phyloP scores from a whole-genome alignment of 2,113 vertebrate genomes.

The Colossoma macropomum region DNA sequence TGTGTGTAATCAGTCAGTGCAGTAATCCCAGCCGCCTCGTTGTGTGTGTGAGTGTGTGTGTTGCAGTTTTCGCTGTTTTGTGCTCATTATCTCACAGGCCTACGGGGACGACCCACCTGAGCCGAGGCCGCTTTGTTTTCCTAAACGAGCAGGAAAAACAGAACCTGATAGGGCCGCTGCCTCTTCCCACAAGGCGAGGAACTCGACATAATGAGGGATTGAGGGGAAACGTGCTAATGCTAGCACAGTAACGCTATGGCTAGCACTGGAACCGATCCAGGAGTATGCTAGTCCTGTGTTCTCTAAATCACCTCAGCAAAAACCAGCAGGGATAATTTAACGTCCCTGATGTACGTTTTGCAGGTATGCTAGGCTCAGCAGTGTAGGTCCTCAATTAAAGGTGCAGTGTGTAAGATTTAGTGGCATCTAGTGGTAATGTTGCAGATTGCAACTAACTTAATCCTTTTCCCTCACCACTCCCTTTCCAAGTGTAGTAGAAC shows the following conservation, averaged over 20 bases:
- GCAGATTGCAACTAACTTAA: too few relatives aligned
- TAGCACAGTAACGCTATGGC: constrained; percentile 1
- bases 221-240: constrained; percentile 14
- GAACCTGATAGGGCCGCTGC: constrained; percentile 9
- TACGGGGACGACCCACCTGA: constrained; percentile 44
- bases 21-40: constrained; percentile 28
- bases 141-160: constrained; percentile 24
- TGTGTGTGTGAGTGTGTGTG: constrained; percentile 17
- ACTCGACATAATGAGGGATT: constrained; percentile 36
- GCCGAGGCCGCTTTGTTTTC: constrained; percentile 38
- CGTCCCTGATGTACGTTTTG: neutral
- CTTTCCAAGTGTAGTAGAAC: too few relatives aligned
- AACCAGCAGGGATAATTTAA: neutral
- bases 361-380: neutral
- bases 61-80: constrained; percentile 13
- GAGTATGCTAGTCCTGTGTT: neutral
- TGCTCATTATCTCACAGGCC: constrained; percentile 34
- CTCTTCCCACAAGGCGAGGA: neutral
- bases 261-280: neutral
- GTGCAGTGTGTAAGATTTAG: too few relatives aligned
- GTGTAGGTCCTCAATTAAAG: too few relatives aligned
- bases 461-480: too few relatives aligned
- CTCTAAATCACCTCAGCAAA: neutral
- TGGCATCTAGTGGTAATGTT: too few relatives aligned
- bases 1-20: constrained; percentile 37